Evolutionary conservation across 1,140 invertebrate genomes (phyloP).

Genomic region (Seison nebaliae): DNA sequence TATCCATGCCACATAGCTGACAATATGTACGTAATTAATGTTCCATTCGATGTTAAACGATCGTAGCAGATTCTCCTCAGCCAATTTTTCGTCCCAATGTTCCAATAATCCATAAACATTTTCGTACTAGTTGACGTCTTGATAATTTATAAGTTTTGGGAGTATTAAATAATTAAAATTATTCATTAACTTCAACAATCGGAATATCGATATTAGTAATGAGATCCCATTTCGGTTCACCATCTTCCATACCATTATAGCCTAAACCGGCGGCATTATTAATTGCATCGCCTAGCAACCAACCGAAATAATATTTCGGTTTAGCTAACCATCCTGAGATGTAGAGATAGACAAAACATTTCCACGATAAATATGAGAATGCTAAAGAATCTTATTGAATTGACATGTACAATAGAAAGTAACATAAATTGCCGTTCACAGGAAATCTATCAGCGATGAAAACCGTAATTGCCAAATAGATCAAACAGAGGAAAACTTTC

Average conservation of each 20-base stretch:
- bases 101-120: constrained; percentile 42
- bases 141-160: neutral
- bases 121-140: constrained; percentile 31
- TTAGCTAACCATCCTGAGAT: constrained; percentile 34
- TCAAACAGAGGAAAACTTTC: neutral
- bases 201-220: constrained; percentile 61
- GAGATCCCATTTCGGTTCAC: constrained; percentile 51
- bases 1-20: constrained; percentile 85
- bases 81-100: constrained; percentile 54
- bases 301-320: constrained; percentile 84
- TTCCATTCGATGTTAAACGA: constrained; percentile 34
- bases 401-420: neutral
- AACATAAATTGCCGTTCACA: neutral
- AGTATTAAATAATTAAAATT: neutral
- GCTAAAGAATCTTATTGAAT: neutral
- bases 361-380: neutral
- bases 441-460: neutral
- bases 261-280: constrained; percentile 75
- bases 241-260: constrained; percentile 46
- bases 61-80: constrained; percentile 58
- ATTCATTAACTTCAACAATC: constrained; percentile 19
- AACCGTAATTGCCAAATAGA: constrained; percentile 4
- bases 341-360: constrained; percentile 3
- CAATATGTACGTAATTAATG: constrained; percentile 46
- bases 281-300: constrained; percentile 57